Evolutionary conservation across 2,113 vertebrate genomes (phyloP).

Genomic region (Centrocercus urophasianus): DNA sequence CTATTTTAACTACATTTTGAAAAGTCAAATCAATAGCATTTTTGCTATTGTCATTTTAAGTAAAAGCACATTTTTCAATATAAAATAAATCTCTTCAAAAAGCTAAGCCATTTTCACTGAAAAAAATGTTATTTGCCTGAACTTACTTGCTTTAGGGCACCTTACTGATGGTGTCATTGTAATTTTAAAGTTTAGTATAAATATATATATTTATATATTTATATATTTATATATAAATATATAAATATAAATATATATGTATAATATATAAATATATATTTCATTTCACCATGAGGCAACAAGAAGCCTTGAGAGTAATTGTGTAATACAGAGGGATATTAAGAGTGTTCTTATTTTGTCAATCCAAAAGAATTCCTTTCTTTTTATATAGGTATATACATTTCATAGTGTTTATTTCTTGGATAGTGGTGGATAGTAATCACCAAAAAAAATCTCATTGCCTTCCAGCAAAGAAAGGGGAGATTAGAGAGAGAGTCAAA

Average conservation of each 20-base stretch:
- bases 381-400: not conserved
- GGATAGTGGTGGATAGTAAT: not conserved
- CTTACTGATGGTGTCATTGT: not conserved
- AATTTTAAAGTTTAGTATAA: not conserved
- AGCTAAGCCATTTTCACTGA: not conserved
- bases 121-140: not conserved
- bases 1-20: not conserved
- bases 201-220: too few species aligned
- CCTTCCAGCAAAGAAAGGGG: not conserved
- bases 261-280: too few species aligned
- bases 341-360: not conserved
- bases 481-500: not conserved
- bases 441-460: not conserved
- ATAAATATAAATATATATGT: too few species aligned
- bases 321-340: not conserved
- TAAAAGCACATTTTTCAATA: not conserved
- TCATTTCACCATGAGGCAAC: not conserved
- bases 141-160: not conserved
- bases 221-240: too few species aligned
- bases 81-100: not conserved
- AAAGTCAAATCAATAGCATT: not conserved
- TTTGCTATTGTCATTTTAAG: not conserved
- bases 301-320: not conserved
- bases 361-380: not conserved
- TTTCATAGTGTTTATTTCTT: not conserved